Conservation (phyloP, 2,113 vertebrate species). For the Corvus moneduloides region DNA sequence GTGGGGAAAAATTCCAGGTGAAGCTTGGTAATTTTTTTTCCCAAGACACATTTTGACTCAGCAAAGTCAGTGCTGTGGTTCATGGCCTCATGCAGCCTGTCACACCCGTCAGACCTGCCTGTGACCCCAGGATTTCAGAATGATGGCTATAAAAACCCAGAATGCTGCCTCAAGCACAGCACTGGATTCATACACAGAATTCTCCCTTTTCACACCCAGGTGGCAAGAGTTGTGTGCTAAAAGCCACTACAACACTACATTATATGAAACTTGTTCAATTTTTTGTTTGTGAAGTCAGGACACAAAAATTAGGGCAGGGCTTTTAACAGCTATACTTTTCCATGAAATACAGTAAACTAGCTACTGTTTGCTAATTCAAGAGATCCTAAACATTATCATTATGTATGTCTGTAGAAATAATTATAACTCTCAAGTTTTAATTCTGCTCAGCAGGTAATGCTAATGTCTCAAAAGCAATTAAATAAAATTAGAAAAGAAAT, state of each 20-base stretch:
- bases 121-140: background rate
- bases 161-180: background rate
- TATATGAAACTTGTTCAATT: background rate
- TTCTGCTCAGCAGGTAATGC: background rate
- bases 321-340: background rate
- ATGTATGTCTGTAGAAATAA: background rate
- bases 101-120: background rate
- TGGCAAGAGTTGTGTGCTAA: background rate
- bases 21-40: background rate
- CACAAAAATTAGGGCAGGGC: background rate
- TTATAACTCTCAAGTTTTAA: background rate
- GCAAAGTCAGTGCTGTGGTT: background rate
- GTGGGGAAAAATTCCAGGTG: background rate
- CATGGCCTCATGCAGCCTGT: rapidly evolving
- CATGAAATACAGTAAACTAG: background rate
- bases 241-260: background rate
- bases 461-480: background rate
- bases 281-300: background rate
- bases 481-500: background rate
- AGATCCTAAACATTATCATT: background rate
- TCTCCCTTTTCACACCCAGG: background rate
- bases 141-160: background rate
- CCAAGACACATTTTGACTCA: rapidly evolving
- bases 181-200: background rate
- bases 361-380: background rate